These are phyloP conservation scores for Catalaphyllia jardinei DNA, from an alignment of 64 coral and sea anemone species.

Conservation along the genomic window DNA sequence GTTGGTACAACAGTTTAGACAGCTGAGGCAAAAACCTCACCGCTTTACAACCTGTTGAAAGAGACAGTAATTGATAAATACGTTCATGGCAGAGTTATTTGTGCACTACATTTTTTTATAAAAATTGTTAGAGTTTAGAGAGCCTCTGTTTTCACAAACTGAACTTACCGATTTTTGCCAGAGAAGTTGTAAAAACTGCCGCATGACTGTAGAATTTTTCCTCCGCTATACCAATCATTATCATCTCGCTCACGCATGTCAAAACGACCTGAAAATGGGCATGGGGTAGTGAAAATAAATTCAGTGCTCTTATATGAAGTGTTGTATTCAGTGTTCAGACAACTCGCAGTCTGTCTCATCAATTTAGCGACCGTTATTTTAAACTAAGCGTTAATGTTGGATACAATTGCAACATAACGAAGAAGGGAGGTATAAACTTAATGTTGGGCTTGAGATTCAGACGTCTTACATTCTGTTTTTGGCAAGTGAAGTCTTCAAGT, in stretches of 20 bases:
- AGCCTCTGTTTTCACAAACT: not conserved
- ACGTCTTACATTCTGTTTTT: no score
- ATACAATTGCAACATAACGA: no score
- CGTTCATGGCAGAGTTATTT: no score
- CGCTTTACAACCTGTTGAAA: slow-evolving; percentile 42
- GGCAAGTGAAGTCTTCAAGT: no score
- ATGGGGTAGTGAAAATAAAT: not conserved
- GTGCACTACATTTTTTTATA: no score
- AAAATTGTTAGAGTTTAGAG: no score
- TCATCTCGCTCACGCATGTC: slow-evolving; percentile 40
- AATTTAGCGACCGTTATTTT: no score
- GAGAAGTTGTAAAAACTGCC: slow-evolving; percentile 40
- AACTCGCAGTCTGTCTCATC: no score
- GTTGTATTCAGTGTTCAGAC: no score
- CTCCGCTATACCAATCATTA: slow-evolving; percentile 47
- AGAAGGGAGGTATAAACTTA: no score
- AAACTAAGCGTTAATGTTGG: no score
- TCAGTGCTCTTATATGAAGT: not conserved
- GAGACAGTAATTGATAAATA: not conserved
- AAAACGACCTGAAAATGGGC: slow-evolving; percentile 4
- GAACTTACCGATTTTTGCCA: slow-evolving; percentile 49
- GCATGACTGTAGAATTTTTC: slow-evolving; percentile 52
- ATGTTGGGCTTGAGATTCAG: no score
- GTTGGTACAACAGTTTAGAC: slow-evolving; percentile 52
- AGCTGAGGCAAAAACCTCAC: slow-evolving; percentile 52